Evolutionary conservation across 1,140 invertebrate species (phyloP).

Genomic region (Meloidogyne exigua): DNA sequence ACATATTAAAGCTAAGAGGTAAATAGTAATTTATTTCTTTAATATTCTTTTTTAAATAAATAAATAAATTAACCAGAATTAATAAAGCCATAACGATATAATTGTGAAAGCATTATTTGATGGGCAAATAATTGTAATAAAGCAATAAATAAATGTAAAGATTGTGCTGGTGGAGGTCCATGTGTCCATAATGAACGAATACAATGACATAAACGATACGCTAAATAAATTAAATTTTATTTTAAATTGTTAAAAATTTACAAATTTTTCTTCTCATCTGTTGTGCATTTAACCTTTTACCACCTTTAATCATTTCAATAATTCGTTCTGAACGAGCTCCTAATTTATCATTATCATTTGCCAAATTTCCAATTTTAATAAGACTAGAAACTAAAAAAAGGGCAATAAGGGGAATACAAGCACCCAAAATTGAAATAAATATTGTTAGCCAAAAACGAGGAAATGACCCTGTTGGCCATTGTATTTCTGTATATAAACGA

Average conservation of each 20-base stretch:
- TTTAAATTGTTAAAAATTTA: conserved; percentile 4
- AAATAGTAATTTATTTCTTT: too few species aligned
- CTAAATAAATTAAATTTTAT: conserved; percentile 27
- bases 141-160: conserved; percentile 54
- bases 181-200: conserved; percentile 55
- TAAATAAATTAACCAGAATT: conserved; percentile 54
- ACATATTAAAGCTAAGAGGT: too few species aligned
- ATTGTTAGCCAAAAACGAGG: conserved; percentile 50
- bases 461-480: conserved; percentile 60
- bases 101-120: conserved; percentile 61
- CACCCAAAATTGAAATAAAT: conserved; percentile 47
- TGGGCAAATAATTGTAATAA: conserved; percentile 60
- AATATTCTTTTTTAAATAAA: background rate
- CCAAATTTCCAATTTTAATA: conserved; percentile 51
- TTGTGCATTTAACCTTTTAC: conserved; percentile 12
- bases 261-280: conserved; percentile 19
- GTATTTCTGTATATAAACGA: conserved; percentile 59
- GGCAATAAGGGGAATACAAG: conserved; percentile 54
- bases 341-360: conserved; percentile 59
- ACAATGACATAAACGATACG: conserved; percentile 35
- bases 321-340: conserved; percentile 49
- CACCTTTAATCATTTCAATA: conserved; percentile 38
- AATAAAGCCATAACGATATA: conserved; percentile 61
- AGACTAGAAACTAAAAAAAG: conserved; percentile 30
- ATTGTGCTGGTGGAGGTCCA: conserved; percentile 58